phyloP scores from a whole-genome alignment of 2,888 invertebrate species.

The Zaprionus lineosus region DNA sequence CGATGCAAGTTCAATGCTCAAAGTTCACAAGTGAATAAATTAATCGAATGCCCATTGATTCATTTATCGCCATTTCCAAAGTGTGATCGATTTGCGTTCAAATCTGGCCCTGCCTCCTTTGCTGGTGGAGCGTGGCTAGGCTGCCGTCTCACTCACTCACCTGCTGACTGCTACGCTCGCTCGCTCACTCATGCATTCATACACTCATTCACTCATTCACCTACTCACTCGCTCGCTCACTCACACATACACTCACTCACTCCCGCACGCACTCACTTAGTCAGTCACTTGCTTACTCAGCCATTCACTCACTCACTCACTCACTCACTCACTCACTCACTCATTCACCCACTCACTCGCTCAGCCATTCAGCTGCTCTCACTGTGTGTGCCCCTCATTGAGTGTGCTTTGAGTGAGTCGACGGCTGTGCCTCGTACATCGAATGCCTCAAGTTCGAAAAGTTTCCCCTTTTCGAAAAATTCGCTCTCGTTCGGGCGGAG shows the following conservation, averaged over 20 bases:
- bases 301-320: neutral
- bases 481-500: conserved; percentile 25
- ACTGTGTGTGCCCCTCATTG: conserved; percentile 47
- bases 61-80: neutral
- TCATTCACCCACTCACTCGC: conserved; percentile 6
- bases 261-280: neutral
- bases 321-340: conserved; percentile 2
- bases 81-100: conserved; percentile 4
- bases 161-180: too few relatives aligned
- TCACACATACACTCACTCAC: too few relatives aligned
- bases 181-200: conserved; percentile 7
- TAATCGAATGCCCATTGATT: neutral
- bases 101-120: conserved; percentile 39
- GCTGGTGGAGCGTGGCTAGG: conserved; percentile 5
- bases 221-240: conserved; percentile 4
- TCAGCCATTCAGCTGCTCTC: conserved; percentile 8
- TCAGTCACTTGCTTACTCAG: neutral
- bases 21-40: neutral
- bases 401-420: conserved; percentile 10
- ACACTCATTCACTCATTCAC: conserved; percentile 1
- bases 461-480: conserved; percentile 54
- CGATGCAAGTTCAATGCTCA: neutral
- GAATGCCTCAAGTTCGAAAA: conserved; percentile 37
- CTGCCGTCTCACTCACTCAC: conserved; percentile 34
- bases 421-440: conserved; percentile 25